Evolutionary conservation across 1,140 invertebrate genomes (phyloP), one percentile per base, ranked within the genome.

Genomic region (Cydia fagiglandana): DNA sequence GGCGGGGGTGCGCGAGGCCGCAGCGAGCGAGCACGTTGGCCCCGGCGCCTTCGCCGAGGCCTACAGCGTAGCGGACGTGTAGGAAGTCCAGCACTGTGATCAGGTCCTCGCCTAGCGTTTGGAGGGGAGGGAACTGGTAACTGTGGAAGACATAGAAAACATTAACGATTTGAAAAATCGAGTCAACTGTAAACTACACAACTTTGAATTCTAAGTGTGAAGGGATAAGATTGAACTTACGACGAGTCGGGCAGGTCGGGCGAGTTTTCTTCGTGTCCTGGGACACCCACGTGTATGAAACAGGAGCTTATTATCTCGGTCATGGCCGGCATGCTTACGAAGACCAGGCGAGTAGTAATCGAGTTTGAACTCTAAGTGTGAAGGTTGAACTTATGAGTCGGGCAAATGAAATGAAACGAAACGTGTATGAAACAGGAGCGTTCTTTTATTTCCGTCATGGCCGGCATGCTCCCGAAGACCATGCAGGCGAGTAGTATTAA

Each of bases 261-360:
- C n/a, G 96, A 56, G 53, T 56, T 96, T 86, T 97, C 96, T 80
- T 97, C 97, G 88, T 98, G 97, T 0, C 97, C 97, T 1, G 97
- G 97, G 15, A 98, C 94, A 89, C 98, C 97, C 13, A 98, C 95
- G 87, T 98, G 97, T 77, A 98, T 96, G 93, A 97, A 98, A 83
- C 97, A 96, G 56, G 97, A 97, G 45, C 97, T 95, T 85, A 96
- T 97, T 74, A 98, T 97, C 91, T 97, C 96, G 56, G 93, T 93
- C 97, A 98, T 98, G 73, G 95, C 95, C 6, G 96, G 95, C 88
- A 96, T 95, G 83, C 96, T 95, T 70, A 97, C 95, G 83, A 96
- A 96, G 84, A 96, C 95, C 84, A 96, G 2, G 30, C 30, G 30
- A 34, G 2, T 34, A 34, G 30, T 10, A 9, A 1, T 45, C 41